These are phyloP conservation scores for Mormoops blainvillei DNA, from an alignment of 2,113 vertebrate genomes.

Conservation along the genomic window DNA sequence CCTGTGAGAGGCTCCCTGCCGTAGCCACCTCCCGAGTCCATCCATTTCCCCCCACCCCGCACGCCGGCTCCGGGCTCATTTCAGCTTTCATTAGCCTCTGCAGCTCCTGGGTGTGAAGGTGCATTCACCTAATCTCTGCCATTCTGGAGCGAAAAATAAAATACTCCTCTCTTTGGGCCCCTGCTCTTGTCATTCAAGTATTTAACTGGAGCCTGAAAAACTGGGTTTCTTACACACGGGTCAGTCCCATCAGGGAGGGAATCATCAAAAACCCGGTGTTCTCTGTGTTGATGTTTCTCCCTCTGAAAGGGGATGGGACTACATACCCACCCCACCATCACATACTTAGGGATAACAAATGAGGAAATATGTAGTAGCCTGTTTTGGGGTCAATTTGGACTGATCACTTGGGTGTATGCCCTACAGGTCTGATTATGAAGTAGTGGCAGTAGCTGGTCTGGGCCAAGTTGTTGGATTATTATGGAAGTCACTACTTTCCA, in stretches of 20 bases:
- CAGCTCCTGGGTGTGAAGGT: slow-evolving; percentile 6
- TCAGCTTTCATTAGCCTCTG: neutral
- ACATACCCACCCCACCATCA: fast-evolving
- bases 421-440: neutral
- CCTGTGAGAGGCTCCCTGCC: neutral
- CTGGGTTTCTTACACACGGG: neutral
- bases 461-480: neutral
- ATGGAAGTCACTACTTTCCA: neutral
- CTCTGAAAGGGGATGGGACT: neutral
- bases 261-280: neutral
- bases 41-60: slow-evolving; percentile 42
- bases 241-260: neutral
- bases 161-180: neutral
- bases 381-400: neutral
- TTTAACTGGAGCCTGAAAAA: slow-evolving; percentile 23
- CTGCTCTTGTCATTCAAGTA: neutral
- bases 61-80: neutral
- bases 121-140: slow-evolving; percentile 15
- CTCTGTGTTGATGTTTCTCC: neutral
- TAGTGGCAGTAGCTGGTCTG: neutral
- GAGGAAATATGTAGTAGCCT: neutral
- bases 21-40: slow-evolving; percentile 26
- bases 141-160: slow-evolving; percentile 31
- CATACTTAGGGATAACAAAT: neutral
- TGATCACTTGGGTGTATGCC: neutral